Evolutionary conservation across 2,797 vertebrate genomes (phyloP), one percentile per base, ranked within the genome.

Genomic region (Synanceia verrucosa): DNA sequence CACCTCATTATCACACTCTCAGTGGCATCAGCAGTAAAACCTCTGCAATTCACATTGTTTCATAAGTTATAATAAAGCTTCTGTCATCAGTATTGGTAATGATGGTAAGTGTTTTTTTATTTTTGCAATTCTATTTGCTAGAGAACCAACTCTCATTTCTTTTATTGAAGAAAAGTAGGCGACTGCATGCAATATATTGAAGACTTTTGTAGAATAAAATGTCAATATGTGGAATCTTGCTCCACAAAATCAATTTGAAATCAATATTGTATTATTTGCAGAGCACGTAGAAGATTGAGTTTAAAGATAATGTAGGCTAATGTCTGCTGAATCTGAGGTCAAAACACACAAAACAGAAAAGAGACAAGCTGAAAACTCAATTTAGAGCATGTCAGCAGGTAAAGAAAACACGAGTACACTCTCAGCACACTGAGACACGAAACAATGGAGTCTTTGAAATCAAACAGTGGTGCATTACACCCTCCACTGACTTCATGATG

Each of bases 371-470:
- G 34, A 65, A 47, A 72, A 62, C 60, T 71, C 59, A 63, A 65
- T 79, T 70, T 43, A n/a, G 10, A 67, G 34, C 39, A 53, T 62
- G 71, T 71, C 69, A 57, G 60, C 68, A 29, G 66, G 65, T 75
- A 55, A 68, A 62, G 62, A 37, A 66, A 64, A 46, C 9, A 52
- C 9, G 21, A 47, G n/a, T 26, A 51, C 31, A 41, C 10, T 41
- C 4, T 41, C 11, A 10, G 50, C 36, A 28, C 53, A 44, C 19
- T 50, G 41, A 68, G 37, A 51, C 60, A 67, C 1, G 6, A 79
- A 78, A 83, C 70, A 83, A 70, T 63, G 44, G 39, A 57, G 53
- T 47, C 56, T 71, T 70, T 80, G 36, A 60, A 71, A 50, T 10
- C 14, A 43, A 55, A 69, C 23, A 58, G 48, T 21, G 34, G 52